Base-by-base conservation (phyloP, 2,888 invertebrate species). In the Drosophila sordidapex region DNA sequence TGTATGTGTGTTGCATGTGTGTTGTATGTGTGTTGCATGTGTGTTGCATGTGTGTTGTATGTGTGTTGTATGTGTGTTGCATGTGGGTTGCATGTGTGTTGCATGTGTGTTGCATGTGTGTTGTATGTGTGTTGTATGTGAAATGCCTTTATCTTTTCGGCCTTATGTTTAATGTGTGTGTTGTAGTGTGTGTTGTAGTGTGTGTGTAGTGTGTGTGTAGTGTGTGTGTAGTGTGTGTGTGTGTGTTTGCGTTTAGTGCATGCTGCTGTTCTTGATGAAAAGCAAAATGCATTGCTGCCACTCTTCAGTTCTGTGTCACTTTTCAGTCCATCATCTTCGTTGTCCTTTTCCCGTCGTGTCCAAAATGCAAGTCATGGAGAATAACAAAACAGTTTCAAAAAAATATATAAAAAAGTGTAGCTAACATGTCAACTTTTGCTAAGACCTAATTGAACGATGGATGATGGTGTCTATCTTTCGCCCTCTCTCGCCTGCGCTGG, bases 301-400 rank as follows among this genome's bases (percentile, higher is more conserved):
- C 49, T 48, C 29, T 60, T 36, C 18, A 61, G 40, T 43, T 61
- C 25, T 57, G 33, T 49, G 35, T 49, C 46, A 25, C 49, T n/a
- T 43, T 58, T 65, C 65, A 78, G 68, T 71, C 79, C 71, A 66
- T 64, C 38, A 43, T 59, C 71, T 73, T 76, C 74, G 76, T 67
- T 77, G 71, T 67, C 40, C 21, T 46, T 51, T 27, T 61, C 48
- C 57, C 31, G 49, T 27, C 40, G 64, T 62, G 49, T 60, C 64
- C 59, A 61, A 78, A 78, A 78, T 79, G 72, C 78, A 79, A 49
- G 67, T 38, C 8, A 46, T 29, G 40, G 56, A n/a, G 61, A 56
- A 51, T 18, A 66, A 70, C 35, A 63, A 58, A 63, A 52, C 25
- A 25, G 15, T 18, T 49, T 27, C 1, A 46, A 61, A 52, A 33